Evolutionary conservation across 2,797 vertebrate species (phyloP).

Genomic region (Danio kyathit): DNA sequence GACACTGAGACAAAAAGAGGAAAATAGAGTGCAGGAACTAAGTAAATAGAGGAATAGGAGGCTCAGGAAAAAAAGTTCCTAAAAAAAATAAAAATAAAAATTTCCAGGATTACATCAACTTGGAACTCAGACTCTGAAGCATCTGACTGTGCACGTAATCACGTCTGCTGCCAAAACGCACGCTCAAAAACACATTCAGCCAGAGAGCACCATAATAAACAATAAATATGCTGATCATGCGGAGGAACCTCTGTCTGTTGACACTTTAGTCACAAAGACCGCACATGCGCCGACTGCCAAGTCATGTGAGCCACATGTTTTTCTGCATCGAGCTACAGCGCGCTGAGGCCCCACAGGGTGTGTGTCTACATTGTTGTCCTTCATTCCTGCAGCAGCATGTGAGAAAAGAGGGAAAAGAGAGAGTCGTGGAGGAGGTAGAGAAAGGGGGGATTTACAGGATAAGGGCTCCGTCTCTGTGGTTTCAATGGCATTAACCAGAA

Average conservation of each 20-base stretch:
- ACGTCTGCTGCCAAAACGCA: conserved; percentile 24
- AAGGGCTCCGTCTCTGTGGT: conserved; percentile 77
- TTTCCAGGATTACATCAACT: conserved; percentile 35
- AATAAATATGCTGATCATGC: conserved; percentile 25
- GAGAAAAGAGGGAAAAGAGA: background rate
- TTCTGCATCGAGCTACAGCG: conserved; percentile 9
- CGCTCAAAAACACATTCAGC: conserved; percentile 5
- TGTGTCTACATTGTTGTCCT: conserved; percentile 33
- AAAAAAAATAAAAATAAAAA: background rate
- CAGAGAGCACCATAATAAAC: background rate
- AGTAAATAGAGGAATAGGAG: background rate
- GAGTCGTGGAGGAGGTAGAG: background rate
- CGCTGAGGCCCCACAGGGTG: conserved; percentile 9
- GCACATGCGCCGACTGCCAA: background rate
- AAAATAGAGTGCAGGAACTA: background rate
- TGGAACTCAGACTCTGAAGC: conserved; percentile 19
- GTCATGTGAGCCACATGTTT: conserved; percentile 28
- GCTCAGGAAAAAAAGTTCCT: background rate
- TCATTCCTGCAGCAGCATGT: conserved; percentile 20
- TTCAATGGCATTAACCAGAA: conserved; percentile 76
- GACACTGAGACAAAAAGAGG: background rate
- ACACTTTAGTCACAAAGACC: conserved; percentile 29
- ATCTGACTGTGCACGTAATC: conserved; percentile 33
- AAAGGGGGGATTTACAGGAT: conserved; percentile 36
- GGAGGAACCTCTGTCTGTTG: conserved; percentile 18